Evolutionary conservation across 2,888 invertebrate genomes (phyloP), one percentile per base, ranked within the genome.

Genomic region (Aradus depressus): DNA sequence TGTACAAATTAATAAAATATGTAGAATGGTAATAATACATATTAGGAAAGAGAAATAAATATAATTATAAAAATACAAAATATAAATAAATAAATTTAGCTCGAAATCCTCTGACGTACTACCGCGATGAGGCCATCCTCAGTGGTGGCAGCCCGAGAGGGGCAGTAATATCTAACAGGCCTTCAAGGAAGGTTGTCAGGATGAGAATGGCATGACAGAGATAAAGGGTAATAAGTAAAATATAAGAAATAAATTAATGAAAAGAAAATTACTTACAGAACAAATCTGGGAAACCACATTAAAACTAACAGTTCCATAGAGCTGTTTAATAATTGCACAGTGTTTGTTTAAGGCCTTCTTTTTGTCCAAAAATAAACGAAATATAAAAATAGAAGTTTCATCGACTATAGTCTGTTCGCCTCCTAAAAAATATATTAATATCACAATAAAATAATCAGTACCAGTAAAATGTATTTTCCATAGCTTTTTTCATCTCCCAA

Each of bases 361-460:
- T 50, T 76, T 73, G 44, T 77, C 73, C 1, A 81, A 65, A 60
- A 84, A 76, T 63, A 81, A 67, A 59, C 75, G 69, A 2, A 84
- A 67, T 0, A 77, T 67, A 60, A 75, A 73, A 0, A 82, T 67
- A 0, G 77, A 65, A 1, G 80, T 75, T 65, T 81, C 80, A 60
- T 82, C 77, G 6, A 79, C 69, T 5, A 80, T 67, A 53, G 74
- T 60, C 57, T 76, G 75, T 37, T 80, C 81, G 19, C 62, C 66
- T 61, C 62, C 59, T 55, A 44, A 28, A 47, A 44, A 49, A 42
- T 37, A 32, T 43, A 37, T 43, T 25, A 10, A 52, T 4, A 50
- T 44, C 38, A 41, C 18, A 23, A 21, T 28, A 4, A 38, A 38
- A 38, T 16, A 16, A 6, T 38, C 10, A n/a, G n/a, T n/a, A n/a